Evolutionary conservation across 2,113 vertebrate species (phyloP).

Genomic region (Scomber japonicus): DNA sequence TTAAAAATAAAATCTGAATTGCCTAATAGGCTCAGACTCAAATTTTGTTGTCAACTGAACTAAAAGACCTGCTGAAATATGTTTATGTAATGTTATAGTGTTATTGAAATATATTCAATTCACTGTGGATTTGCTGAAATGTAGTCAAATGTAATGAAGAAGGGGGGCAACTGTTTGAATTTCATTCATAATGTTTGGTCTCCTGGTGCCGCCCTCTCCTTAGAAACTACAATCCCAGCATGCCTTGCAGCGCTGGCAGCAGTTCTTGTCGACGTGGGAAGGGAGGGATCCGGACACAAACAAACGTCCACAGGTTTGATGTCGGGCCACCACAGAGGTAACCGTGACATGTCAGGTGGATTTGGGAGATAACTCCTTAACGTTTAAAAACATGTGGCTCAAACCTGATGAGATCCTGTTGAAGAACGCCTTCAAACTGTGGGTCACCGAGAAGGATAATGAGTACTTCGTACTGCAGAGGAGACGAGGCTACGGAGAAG

Average conservation of each 20-base stretch:
- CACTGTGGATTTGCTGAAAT: no score
- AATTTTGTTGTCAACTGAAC: no score
- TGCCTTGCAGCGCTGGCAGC: constrained; percentile 77
- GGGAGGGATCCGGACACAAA: constrained; percentile 79
- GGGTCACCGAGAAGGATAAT: constrained; percentile 94
- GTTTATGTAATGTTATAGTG: no score
- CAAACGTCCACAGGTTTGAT: constrained; percentile 73
- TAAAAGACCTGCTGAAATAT: no score
- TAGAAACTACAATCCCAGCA: constrained; percentile 84
- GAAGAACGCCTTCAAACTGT: constrained; percentile 96
- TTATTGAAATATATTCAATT: no score
- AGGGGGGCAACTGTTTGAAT: no score
- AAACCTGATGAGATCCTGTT: constrained; percentile 96
- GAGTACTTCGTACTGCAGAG: constrained; percentile 95
- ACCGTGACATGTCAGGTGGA: constrained; percentile 72
- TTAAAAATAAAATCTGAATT: no score
- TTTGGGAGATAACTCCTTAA: constrained; percentile 40
- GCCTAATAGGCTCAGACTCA: no score
- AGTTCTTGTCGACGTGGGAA: constrained; percentile 89
- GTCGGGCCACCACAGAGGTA: constrained; percentile 37
- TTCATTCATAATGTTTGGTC: neutral
- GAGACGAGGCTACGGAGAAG: constrained; percentile 93
- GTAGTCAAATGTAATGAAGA: no score
- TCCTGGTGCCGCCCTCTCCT: neutral
- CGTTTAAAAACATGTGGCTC: constrained; percentile 90